These are phyloP conservation scores for Neolamprologus tretocephalus DNA, from an alignment of 2,113 vertebrate genomes.

Conservation along the genomic window DNA sequence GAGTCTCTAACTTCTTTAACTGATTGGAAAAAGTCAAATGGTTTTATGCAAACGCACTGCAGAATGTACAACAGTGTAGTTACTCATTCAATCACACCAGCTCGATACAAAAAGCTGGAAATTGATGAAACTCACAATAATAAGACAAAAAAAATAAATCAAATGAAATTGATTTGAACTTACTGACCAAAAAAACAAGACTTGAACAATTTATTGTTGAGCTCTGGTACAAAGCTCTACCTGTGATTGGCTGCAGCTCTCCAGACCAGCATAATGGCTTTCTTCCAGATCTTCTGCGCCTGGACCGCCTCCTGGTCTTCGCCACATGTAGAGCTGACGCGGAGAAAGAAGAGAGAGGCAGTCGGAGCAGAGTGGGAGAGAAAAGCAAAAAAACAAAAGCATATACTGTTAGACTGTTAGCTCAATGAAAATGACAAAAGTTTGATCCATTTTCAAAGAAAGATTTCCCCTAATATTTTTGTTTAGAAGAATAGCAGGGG, in stretches of 20 bases:
- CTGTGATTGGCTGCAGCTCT: constrained; percentile 98
- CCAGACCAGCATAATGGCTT: constrained; percentile 99
- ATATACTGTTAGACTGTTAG: not conserved
- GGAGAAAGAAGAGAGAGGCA: not conserved
- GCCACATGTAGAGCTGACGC: constrained; percentile 88
- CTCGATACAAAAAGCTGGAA: not conserved
- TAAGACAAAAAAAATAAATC: not conserved
- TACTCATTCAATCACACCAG: not conserved
- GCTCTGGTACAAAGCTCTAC: constrained; percentile 45
- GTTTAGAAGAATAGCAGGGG: not conserved
- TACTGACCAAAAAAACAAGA: not conserved
- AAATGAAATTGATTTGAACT: not conserved
- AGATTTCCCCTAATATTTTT: not conserved
- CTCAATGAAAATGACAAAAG: not conserved
- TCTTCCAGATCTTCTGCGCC: constrained; percentile 99
- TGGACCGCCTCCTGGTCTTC: constrained; percentile 98
- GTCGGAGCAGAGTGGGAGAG: not conserved
- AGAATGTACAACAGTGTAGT: not conserved
- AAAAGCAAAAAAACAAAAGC: not conserved
- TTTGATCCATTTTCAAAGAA: not conserved
- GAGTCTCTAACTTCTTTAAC: not conserved
- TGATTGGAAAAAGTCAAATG: not conserved
- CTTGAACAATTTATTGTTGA: not conserved
- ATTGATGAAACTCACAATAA: not conserved
- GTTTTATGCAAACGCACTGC: not conserved